These are phyloP conservation scores for Knipowitschia caucasica DNA, from an alignment of 2,797 vertebrate species.

Conservation along the genomic window DNA sequence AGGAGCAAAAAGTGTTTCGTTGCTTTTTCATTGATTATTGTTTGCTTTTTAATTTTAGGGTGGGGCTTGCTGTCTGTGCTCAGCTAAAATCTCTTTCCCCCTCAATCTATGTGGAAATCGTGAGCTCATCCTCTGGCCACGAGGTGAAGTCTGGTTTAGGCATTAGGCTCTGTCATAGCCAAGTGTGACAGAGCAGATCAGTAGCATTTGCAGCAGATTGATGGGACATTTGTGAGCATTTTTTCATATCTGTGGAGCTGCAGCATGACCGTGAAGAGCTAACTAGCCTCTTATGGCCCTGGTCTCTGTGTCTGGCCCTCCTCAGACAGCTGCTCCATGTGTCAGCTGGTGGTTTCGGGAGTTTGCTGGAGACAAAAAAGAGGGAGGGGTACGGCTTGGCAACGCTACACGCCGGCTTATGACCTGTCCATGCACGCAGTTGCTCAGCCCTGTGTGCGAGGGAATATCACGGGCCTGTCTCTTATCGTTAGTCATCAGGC, in stretches of 20 bases:
- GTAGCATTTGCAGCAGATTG: slow-evolving; percentile 7
- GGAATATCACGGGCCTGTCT: slow-evolving; percentile 31
- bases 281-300: slow-evolving; percentile 44
- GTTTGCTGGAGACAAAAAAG: slow-evolving; percentile 52
- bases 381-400: slow-evolving; percentile 57
- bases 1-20: slow-evolving; percentile 6
- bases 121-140: slow-evolving; percentile 68
- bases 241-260: slow-evolving; percentile 29
- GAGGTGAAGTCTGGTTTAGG: slow-evolving; percentile 73
- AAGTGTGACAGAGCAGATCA: slow-evolving; percentile 27
- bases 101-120: slow-evolving; percentile 66
- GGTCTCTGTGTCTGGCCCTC: slow-evolving; percentile 58
- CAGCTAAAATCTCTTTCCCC: slow-evolving; percentile 54
- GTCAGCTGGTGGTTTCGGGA: slow-evolving; percentile 75
- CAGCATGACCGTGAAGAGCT: slow-evolving; percentile 18
- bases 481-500: slow-evolving; percentile 39
- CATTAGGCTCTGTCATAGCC: slow-evolving; percentile 60
- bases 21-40: slow-evolving; percentile 46
- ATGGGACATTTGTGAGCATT: slow-evolving; percentile 17
- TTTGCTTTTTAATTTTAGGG: slow-evolving; percentile 67
- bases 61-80: slow-evolving; percentile 70
- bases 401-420: slow-evolving; percentile 46
- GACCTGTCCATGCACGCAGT: slow-evolving; percentile 24
- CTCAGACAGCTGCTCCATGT: slow-evolving; percentile 74
- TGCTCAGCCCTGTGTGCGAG: slow-evolving; percentile 44